A percentile compares a stretch with the other conserved stretches of the same genome.
These are phyloP conservation scores for Henricia sp. DNA, from an alignment of 53 echinoderm and acorn worm species.

Conservation along the genomic window DNA sequence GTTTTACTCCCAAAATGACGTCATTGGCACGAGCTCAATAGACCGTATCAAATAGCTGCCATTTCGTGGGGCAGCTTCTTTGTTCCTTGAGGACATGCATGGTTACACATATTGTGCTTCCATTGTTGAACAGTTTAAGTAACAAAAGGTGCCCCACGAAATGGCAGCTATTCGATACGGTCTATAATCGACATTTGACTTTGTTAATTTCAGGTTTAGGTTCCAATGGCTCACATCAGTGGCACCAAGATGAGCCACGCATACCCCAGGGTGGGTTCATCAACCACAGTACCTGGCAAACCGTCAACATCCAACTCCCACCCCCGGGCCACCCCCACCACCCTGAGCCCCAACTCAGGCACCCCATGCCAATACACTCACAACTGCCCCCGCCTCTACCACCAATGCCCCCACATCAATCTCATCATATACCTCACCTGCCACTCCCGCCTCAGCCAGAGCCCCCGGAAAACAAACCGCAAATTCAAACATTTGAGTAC, in stretches of 20 bases:
- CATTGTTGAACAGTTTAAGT: too few species aligned
- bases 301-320: constrained; percentile 38
- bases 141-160: too few species aligned
- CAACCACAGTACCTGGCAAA: constrained; percentile 12
- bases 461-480: constrained; percentile 46
- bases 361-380: not conserved
- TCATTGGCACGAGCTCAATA: too few species aligned
- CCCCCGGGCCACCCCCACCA: constrained; percentile 48
- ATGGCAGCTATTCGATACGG: too few species aligned
- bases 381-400: constrained; percentile 16
- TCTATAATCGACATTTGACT: too few species aligned
- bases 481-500: constrained; percentile 70
- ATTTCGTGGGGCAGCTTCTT: too few species aligned
- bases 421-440: not conserved
- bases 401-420: constrained; percentile 19
- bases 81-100: too few species aligned
- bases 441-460: constrained; percentile 49
- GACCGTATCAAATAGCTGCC: too few species aligned
- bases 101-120: too few species aligned
- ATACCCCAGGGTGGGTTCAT: constrained; percentile 14
- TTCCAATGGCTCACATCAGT: not conserved
- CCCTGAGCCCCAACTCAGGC: constrained; percentile 9
- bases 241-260: constrained; percentile 9
- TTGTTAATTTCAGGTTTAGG: not conserved
- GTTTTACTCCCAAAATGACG: too few species aligned